Evolutionary conservation across 2,113 vertebrate species (phyloP).

Genomic region (Silurus meridionalis): DNA sequence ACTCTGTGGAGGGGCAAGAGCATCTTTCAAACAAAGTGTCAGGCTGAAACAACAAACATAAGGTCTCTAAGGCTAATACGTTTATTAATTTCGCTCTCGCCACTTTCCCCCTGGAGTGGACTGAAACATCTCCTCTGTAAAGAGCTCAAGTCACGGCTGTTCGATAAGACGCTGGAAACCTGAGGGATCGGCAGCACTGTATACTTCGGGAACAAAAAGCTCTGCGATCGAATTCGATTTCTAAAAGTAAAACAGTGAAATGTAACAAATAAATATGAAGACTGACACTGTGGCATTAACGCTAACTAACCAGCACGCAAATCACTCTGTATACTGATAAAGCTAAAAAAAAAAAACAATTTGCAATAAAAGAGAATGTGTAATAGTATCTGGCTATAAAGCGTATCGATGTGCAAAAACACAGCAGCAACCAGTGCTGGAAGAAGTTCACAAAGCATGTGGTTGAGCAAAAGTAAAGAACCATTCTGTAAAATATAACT

Average conservation of each 20-base stretch:
- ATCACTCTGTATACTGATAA: neutral
- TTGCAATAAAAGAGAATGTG: neutral
- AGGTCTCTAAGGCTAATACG: neutral
- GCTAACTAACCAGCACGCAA: neutral
- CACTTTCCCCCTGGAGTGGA: neutral
- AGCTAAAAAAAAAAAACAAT: neutral
- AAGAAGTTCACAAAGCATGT: no score
- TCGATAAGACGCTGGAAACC: slow-evolving; percentile 1
- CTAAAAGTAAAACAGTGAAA: neutral
- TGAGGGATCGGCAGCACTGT: neutral
- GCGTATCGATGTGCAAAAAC: neutral
- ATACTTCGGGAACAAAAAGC: neutral
- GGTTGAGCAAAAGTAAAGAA: no score
- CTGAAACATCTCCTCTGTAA: neutral
- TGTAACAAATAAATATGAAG: neutral
- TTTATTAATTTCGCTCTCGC: neutral
- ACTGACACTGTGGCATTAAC: neutral
- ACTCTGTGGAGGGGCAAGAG: slow-evolving; percentile 75
- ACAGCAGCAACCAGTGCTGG: neutral
- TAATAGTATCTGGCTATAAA: neutral
- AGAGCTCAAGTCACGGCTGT: neutral
- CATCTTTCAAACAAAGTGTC: neutral
- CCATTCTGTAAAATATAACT: no score
- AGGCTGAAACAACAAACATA: neutral
- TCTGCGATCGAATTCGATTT: neutral